These are phyloP conservation scores for Leptinotarsa tumamoca DNA, from an alignment of 2,888 invertebrate species.

Conservation along the genomic window DNA sequence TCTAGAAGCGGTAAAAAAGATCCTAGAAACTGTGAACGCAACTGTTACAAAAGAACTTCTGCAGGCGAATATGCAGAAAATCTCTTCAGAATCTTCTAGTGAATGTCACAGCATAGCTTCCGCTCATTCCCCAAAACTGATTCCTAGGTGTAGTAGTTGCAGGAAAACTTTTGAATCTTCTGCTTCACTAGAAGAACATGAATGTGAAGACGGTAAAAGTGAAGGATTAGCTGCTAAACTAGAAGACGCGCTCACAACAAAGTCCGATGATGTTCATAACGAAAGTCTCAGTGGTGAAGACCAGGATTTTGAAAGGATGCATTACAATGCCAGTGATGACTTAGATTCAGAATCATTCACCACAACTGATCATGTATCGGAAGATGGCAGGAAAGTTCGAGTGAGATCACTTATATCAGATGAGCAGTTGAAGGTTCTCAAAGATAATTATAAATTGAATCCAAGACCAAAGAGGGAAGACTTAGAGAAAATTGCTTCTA, in stretches of 20 bases:
- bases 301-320: conserved; percentile 60
- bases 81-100: conserved; percentile 71
- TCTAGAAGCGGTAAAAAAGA: conserved; percentile 76
- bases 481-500: conserved; percentile 87
- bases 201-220: conserved; percentile 76
- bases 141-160: conserved; percentile 72
- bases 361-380: conserved; percentile 65
- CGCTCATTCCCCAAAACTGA: conserved; percentile 61
- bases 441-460: conserved; percentile 90
- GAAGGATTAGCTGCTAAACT: conserved; percentile 84
- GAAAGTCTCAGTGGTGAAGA: conserved; percentile 67
- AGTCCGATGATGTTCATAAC: conserved; percentile 69
- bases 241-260: conserved; percentile 73
- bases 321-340: conserved; percentile 69
- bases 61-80: conserved; percentile 76
- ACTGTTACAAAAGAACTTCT: conserved; percentile 81
- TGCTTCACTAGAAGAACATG: conserved; percentile 77
- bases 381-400: conserved; percentile 82
- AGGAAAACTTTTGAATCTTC: conserved; percentile 71
- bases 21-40: conserved; percentile 80
- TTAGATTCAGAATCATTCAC: conserved; percentile 69
- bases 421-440: conserved; percentile 90
- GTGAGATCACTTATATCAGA: conserved; percentile 95
- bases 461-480: conserved; percentile 95
- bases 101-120: conserved; percentile 64